Conservation (phyloP, 2,113 vertebrate genomes). For the Macrotus californicus region DNA sequence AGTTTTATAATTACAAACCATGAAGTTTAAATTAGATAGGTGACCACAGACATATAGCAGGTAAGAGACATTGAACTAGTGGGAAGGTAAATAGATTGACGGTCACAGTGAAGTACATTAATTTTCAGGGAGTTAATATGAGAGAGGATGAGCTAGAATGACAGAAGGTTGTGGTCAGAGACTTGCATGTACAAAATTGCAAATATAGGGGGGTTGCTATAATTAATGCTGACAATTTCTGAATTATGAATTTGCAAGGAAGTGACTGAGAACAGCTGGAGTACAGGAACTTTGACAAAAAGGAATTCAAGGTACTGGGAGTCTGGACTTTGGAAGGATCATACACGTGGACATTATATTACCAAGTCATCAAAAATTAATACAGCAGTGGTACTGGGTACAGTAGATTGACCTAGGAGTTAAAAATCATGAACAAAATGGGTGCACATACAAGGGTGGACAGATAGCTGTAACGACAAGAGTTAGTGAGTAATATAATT, state of each 20-base stretch:
- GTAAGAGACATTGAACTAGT: background rate
- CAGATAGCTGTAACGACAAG: background rate
- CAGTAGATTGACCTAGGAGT: background rate
- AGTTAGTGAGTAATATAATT: background rate
- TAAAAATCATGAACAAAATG: background rate
- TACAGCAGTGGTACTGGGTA: background rate
- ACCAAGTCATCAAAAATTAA: background rate
- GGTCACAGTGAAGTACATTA: background rate
- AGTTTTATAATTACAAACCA: background rate
- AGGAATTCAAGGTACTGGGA: background rate
- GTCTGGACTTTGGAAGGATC: background rate
- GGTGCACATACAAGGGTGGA: background rate
- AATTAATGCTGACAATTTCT: background rate
- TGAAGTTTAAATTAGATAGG: background rate
- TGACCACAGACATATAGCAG: background rate
- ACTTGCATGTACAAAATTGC: background rate
- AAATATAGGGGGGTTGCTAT: background rate
- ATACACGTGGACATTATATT: background rate
- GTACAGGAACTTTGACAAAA: background rate
- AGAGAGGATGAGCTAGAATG: background rate
- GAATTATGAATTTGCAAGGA: background rate
- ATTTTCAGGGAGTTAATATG: background rate
- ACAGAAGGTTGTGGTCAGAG: background rate
- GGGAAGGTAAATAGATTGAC: background rate
- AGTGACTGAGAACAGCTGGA: background rate